phyloP scores from a whole-genome alignment of 2,888 invertebrate genomes.

The Lacanobia wlatinum region DNA sequence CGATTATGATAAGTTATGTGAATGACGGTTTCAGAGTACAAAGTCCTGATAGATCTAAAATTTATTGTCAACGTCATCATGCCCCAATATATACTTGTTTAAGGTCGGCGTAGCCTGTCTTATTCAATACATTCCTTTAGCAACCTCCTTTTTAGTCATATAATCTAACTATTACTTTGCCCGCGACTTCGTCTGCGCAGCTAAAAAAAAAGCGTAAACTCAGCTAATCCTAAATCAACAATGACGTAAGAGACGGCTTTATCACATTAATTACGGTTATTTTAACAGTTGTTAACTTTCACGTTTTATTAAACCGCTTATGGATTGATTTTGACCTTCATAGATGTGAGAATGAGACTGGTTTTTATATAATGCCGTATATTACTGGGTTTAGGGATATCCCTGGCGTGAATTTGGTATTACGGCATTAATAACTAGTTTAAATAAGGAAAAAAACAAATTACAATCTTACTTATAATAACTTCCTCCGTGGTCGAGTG shows the following conservation, averaged over 20 bases:
- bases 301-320: too few species aligned
- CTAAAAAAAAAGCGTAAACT: too few species aligned
- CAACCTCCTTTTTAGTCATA: too few species aligned
- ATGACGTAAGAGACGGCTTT: background rate
- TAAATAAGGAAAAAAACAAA: too few species aligned
- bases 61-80: too few species aligned
- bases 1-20: background rate
- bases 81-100: background rate
- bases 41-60: background rate
- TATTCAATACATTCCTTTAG: too few species aligned
- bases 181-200: too few species aligned
- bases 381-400: slow-evolving; percentile 1
- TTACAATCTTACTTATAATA: too few species aligned
- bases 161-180: too few species aligned
- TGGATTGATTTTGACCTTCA: slow-evolving; percentile 10
- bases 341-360: background rate
- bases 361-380: background rate
- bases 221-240: background rate
- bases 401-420: background rate
- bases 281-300: background rate
- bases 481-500: too few species aligned
- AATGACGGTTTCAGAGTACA: background rate
- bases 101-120: too few species aligned
- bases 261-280: background rate
- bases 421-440: too few species aligned